Evolutionary conservation across 2,888 invertebrate genomes (phyloP), one percentile per base, ranked within the genome.

Genomic region (Caenorhabditis doughertyi): DNA sequence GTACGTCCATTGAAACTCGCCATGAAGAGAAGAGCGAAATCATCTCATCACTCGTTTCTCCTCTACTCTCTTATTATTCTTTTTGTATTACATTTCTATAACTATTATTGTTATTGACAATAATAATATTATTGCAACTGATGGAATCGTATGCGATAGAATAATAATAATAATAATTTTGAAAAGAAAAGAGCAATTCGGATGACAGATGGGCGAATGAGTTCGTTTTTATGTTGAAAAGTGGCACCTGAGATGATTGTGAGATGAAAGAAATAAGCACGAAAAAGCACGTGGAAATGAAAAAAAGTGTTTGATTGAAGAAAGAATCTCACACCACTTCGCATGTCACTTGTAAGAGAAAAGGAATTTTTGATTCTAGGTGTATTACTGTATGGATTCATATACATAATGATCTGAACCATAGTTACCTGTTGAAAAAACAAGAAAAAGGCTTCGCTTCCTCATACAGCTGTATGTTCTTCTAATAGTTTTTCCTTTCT

Each of bases 1-100:
- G 73, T 55, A 73, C 72, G 60, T 72, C 53, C 72, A 72, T 72
- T 51, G 60, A 72, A 72, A 62, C 47, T 32, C 47, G 39, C 58
- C 13, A 25, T 39, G 62, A 53, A 35, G 25, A 56, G 47, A 32
- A 23, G 32, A 23, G 56, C 47, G 60, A 21, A 47, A 64, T 64
- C 64, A 49, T 72, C 42, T n/a, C 25, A n/a, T 49, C 1, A 11
- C 16, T 64, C 23, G 0, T 42, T 25, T 13, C 11, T 13, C 44
- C 23, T 35, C 51, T 56, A 27, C 27, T 18, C 51, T 72, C 18
- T 72, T 72, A 72, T 72, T 72, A 72, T 53, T 62, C 25, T 35
- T 71, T 53, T 47, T 60, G 44, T 65, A 51, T 65, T 51, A 23
- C 23, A 35, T 23, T 51, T 51, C 51, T 65, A n/a, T n/a, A n/a